phyloP scores from a whole-genome alignment of 1,140 invertebrate species.

The Sesamia nonagrioides region DNA sequence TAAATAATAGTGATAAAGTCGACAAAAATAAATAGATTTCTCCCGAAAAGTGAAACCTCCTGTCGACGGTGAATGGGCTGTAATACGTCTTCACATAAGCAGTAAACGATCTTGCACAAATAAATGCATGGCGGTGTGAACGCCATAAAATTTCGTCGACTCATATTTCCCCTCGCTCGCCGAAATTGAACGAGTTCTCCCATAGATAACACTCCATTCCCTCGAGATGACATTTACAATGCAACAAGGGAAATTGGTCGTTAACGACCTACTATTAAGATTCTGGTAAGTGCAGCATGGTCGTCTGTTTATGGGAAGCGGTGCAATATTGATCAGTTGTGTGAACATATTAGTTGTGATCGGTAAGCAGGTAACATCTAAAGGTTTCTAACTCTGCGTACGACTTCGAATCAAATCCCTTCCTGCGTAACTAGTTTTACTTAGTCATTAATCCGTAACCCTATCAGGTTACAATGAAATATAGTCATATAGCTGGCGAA shows the following conservation, averaged over 20 bases:
- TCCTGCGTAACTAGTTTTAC: neutral
- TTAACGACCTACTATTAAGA: neutral
- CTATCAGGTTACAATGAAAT: too few species aligned
- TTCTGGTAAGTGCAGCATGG: neutral
- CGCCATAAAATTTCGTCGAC: constrained; percentile 17
- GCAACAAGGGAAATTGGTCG: constrained; percentile 28
- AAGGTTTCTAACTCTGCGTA: neutral
- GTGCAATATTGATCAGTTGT: constrained; percentile 31
- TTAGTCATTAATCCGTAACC: too few species aligned
- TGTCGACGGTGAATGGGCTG: neutral
- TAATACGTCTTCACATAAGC: constrained; percentile 19
- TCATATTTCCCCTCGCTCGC: constrained; percentile 21
- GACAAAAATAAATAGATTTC: neutral
- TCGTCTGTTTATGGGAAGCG: neutral
- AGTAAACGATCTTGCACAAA: constrained; percentile 35
- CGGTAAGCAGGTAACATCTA: neutral
- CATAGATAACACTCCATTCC: constrained; percentile 40
- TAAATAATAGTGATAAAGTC: neutral
- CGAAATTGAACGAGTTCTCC: constrained; percentile 24
- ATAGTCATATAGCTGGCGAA: neutral
- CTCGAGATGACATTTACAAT: constrained; percentile 16
- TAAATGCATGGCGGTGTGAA: constrained; percentile 39
- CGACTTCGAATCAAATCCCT: neutral
- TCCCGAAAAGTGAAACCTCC: neutral
- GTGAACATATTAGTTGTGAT: neutral